Conservation (phyloP, 2,113 vertebrate species). For the Falco punctatus region DNA sequence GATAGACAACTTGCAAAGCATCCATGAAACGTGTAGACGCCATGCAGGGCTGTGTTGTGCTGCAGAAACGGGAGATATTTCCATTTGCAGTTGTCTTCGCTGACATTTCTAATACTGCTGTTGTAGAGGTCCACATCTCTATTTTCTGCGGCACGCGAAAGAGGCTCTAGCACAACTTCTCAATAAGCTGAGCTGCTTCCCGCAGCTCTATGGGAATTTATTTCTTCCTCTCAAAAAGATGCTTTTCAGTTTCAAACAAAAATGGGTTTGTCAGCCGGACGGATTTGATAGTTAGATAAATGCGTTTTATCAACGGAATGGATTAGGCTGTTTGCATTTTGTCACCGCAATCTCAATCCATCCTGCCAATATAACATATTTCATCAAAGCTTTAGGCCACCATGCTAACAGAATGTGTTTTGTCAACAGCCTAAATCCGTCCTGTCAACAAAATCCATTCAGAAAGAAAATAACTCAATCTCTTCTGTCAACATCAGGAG, state of each 20-base stretch:
- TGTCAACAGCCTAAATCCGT: slow-evolving; percentile 55
- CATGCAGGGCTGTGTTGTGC: fast-evolving
- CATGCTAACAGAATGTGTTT: slow-evolving; percentile 6
- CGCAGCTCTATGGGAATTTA: not conserved
- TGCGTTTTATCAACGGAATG: slow-evolving; percentile 50
- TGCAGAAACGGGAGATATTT: not conserved
- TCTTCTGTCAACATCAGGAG: slow-evolving; percentile 50
- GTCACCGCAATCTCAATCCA: slow-evolving; percentile 41
- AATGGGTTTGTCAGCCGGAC: slow-evolving; percentile 35
- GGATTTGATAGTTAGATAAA: slow-evolving; percentile 37
- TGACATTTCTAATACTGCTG: not conserved
- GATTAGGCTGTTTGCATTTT: slow-evolving; percentile 67
- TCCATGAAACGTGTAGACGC: fast-evolving
- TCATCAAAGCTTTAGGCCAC: slow-evolving; percentile 35
- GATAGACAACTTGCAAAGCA: not conserved
- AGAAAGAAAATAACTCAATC: slow-evolving; percentile 53
- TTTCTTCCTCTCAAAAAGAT: not conserved
- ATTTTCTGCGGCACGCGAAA: not conserved
- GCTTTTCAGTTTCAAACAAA: slow-evolving; percentile 23
- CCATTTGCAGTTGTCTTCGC: not conserved
- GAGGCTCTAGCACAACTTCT: not conserved
- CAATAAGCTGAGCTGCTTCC: not conserved
- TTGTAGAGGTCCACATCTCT: not conserved
- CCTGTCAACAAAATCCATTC: slow-evolving; percentile 59
- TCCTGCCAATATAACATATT: slow-evolving; percentile 51